Base-by-base conservation (phyloP, 2,113 vertebrate genomes). In the Mus musculus region DNA sequence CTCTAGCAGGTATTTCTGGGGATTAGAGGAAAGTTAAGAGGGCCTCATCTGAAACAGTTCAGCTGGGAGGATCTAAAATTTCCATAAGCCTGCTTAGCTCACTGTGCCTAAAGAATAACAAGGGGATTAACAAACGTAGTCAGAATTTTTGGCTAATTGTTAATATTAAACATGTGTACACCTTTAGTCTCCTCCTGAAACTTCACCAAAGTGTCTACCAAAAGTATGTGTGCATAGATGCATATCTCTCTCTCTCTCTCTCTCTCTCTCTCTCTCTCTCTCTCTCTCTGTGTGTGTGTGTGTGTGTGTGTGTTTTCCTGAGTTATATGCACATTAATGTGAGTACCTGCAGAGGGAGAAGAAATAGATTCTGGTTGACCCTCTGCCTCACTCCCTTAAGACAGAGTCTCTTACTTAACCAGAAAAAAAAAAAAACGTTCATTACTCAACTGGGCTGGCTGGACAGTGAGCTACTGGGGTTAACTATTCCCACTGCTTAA, bases 131-230 rank as follows among this genome's bases (percentile, higher is more conserved):
- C 5, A 75, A 94, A 56, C 42, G 9, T 22, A 76, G 17, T 81
- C 94, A 76, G 7, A 89, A 73, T 30, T 90, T 92, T 94, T 30
- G 76, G 33, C 87, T 89, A 78, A 85, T 63, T 10, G 9, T 84
- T 90, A 78, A 17, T 75, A 67, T 72, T 84, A 42, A 80, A 33
- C 0, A 28, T 19, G 52, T 22, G 30, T 46, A 17, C 16, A 69
- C 42, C 33, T 95, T 86, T 88, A 14, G 26, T 69, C 7, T 88
- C 39, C 42, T 89, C 73, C 71, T 19, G 67, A 76, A 89, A 24
- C 9, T 1, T 91, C 54, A 95, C 54, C 56, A 95, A 94, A 95
- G 82, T 94, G 28, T 77, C 22, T 77, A 81, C n/a, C 59, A 81
- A 94, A 8, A 78, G 67, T 81, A 13, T 61, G 11, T 30, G 17